Evolutionary conservation across 2,113 vertebrate species (phyloP), one percentile per base, ranked within the genome.

Genomic region (Myanophis thanlyinensis): DNA sequence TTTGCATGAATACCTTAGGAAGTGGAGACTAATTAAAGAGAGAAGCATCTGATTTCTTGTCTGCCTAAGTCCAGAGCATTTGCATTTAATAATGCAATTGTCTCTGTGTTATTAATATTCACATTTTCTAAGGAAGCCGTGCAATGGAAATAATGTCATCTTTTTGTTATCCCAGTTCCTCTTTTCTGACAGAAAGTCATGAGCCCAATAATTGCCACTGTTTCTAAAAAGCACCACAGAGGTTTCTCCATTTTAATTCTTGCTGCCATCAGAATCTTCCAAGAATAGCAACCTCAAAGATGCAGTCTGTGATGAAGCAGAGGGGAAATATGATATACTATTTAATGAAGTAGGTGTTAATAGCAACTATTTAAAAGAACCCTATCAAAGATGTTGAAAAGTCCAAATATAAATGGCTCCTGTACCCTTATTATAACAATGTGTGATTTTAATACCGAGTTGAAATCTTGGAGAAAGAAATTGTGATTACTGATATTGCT

Each of bases 171-270:
- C 85, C 95, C 94, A 94, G 94, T 97, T 96, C 95, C 95, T 97
- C 94, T 95, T 85, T 95, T 95, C 91, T 93, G 94, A 94, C 94
- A 91, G 94, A 94, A 88, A 95, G 93, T 94, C 85, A 97, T 89
- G 94, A 93, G 95, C 94, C 94, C 87, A 89, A 89, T 96, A 96
- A 97, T 95, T 97, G 94, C 90, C 95, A 94, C 94, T 95, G 91
- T 95, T 96, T 92, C 91, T 93, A 47, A 92, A 92, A 87, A 0
- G 0, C 94, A 91, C 94, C 93, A 95, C 95, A 92, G 67, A 96
- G 93, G 91, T 85, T 96, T 53, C 91, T 94, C 91, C 46, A 73
- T 87, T 95, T 93, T 96, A 95, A 96, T 96, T 95, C 90, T 88
- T 92, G 94, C 59, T 85, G 93, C 88, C 80, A 88, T 91, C 91